Base-by-base conservation (phyloP, 2,888 invertebrate genomes). In the Drosophila anomelani region DNA sequence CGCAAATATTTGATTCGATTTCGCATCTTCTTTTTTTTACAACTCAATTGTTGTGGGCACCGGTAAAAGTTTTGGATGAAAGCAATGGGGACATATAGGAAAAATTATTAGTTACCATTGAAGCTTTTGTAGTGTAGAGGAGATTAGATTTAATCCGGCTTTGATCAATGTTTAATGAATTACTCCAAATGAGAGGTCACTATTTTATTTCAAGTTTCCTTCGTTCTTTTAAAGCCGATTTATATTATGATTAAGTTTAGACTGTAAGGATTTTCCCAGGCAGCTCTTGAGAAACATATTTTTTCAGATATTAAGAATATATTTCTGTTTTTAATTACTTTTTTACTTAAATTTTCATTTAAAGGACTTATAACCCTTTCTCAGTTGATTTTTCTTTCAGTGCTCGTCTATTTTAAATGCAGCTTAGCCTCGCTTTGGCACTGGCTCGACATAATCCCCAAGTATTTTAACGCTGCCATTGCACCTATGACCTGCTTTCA, bases 1-100 rank as follows among this genome's bases (percentile, higher is more conserved):
- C 68, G 76, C 85, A 86, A 86, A 86, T 87, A 89, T 86, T 86
- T 87, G 89, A 86, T 89, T 86, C 77, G 36, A 70, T 57, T 78
- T 76, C 76, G 61, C 66, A 43, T 56, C 55, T 77, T 29, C 17
- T 39, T 41, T 39, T 43, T 68, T 53, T 23, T 12, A 47, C 15
- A 12, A 46, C 34, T 26, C n/a, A 59, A 63, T 56, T 47, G 58
- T 56, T 68, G 17, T 1, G 8, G 38, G 32, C 78, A 85, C 76
- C 59, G 75, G 0, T 1, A 49, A 17, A 63, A 72, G 5, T 38
- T 29, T 44, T 13, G 20, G 44, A 23, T 8, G 12, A 41, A 4
- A 41, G 0, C 17, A 2, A 17, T 4, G 9, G 39, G 39, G 39
- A 39, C 9, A 17, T 39, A n/a, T 12, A 1, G 41, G 12, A 9